Conservation (phyloP, 2,797 vertebrate genomes). For the Hemitrygon akajei region DNA sequence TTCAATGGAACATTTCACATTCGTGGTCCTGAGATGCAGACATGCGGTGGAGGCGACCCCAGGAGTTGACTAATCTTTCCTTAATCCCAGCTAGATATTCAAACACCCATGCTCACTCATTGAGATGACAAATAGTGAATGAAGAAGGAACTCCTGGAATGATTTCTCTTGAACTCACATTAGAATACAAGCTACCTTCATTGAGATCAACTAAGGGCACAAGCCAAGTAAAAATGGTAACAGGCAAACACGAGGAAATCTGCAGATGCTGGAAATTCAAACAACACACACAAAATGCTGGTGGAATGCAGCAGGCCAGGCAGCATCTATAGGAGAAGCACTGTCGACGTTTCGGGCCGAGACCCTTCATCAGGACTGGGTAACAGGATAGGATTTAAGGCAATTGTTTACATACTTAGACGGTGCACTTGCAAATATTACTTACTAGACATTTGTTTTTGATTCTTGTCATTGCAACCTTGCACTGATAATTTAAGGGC, state of each 20-base stretch:
- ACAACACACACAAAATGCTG: no score
- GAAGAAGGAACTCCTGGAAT: background rate
- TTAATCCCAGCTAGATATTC: background rate
- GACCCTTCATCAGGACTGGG: no score
- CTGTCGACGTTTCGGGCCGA: no score
- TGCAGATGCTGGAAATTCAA: no score
- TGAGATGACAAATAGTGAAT: background rate
- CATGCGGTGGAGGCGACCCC: background rate
- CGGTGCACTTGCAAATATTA: no score
- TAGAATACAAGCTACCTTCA: background rate
- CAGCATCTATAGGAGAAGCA: no score
- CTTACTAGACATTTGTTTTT: background rate
- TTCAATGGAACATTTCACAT: background rate
- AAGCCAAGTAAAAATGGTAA: background rate
- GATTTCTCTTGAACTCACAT: background rate
- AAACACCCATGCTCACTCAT: background rate
- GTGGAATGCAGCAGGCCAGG: no score
- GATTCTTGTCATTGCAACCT: background rate
- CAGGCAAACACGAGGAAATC: no score
- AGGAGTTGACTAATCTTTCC: background rate
- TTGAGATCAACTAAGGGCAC: background rate
- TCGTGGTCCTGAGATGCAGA: background rate
- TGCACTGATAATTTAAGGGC: background rate
- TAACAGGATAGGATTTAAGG: background rate
- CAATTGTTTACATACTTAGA: background rate